Percentiles rank a stretch among this genome's conserved stretches.
Evolutionary conservation across 2,797 vertebrate genomes (phyloP).

Genomic region (Eulemur mongoz): DNA sequence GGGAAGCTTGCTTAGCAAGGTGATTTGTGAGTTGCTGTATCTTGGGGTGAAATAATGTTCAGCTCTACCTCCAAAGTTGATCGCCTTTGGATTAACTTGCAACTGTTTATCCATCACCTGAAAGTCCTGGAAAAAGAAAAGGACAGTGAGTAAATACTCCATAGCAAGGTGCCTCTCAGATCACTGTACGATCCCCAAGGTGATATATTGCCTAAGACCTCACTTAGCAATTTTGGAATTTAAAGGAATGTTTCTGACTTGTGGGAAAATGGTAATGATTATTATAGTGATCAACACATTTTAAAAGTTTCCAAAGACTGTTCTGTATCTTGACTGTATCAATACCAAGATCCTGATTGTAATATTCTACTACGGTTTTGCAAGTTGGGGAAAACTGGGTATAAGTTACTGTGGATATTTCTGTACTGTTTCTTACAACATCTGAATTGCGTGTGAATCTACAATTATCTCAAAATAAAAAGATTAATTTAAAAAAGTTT

Average conservation of each 20-base stretch:
- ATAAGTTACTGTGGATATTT: not conserved
- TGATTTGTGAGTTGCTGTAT: not conserved
- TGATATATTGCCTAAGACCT: not conserved
- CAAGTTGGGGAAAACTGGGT: not conserved
- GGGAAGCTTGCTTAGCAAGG: not conserved
- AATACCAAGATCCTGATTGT: not conserved
- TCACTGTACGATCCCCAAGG: not conserved
- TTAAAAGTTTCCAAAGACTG: not conserved
- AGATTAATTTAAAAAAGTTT: not conserved
- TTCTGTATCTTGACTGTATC: conserved; percentile 14
- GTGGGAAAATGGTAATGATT: not conserved
- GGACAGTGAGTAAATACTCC: conserved; percentile 89
- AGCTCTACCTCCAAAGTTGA: conserved; percentile 92
- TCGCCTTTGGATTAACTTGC: conserved; percentile 91
- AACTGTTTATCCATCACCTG: conserved; percentile 91
- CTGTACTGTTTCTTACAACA: not conserved
- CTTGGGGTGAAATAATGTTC: conserved; percentile 84
- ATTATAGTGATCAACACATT: not conserved
- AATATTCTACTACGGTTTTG: not conserved
- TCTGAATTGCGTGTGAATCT: not conserved
- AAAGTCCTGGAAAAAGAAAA: conserved; percentile 94
- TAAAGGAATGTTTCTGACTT: conserved; percentile 26
- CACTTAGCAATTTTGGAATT: not conserved
- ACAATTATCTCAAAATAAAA: conserved; percentile 13
- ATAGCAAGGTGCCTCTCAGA: not conserved